Evolutionary conservation across 2,888 invertebrate genomes (phyloP).

Genomic region (Pollenia amentaria): DNA sequence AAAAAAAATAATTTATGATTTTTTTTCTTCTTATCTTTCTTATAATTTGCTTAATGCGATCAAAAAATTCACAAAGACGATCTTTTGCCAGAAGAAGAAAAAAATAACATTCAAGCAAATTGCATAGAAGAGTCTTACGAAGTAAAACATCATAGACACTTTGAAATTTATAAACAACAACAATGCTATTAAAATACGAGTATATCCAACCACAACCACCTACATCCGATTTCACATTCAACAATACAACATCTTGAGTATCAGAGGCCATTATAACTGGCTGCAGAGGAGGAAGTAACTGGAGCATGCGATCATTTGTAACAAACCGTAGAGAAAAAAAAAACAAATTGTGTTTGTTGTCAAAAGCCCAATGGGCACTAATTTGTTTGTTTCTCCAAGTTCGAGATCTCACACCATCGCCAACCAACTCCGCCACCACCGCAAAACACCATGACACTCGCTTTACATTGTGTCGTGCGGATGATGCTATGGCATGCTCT

Average conservation of each 20-base stretch:
- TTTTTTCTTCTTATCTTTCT: conserved; percentile 13
- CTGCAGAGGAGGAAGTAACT: conserved; percentile 73
- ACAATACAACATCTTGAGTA: conserved; percentile 21
- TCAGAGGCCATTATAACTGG: conserved; percentile 55
- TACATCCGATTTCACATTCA: conserved; percentile 41
- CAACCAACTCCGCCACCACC: conserved; percentile 3
- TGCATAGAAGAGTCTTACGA: conserved; percentile 8
- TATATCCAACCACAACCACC: conserved; percentile 42
- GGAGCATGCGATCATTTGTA: conserved; percentile 72
- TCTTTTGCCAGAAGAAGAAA: conserved; percentile 4
- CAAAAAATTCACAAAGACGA: conserved; percentile 44
- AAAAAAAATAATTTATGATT: neutral
- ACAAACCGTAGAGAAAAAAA: conserved; percentile 20
- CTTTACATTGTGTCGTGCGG: conserved; percentile 14
- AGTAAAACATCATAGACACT: conserved; percentile 53
- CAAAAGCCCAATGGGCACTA: conserved; percentile 65
- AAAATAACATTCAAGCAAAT: conserved; percentile 16
- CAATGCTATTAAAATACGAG: conserved; percentile 14
- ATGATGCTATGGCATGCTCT: neutral
- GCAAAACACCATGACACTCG: conserved; percentile 33
- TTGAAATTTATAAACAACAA: conserved; percentile 27
- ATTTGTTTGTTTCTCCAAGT: conserved; percentile 57
- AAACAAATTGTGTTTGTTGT: conserved; percentile 45
- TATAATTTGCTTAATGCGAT: conserved; percentile 60
- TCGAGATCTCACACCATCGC: conserved; percentile 32